Percentiles rank a stretch among this genome's conserved stretches.
These are phyloP conservation scores for Clarias magur DNA, from an alignment of 2,113 vertebrate species.

Conservation along the genomic window DNA sequence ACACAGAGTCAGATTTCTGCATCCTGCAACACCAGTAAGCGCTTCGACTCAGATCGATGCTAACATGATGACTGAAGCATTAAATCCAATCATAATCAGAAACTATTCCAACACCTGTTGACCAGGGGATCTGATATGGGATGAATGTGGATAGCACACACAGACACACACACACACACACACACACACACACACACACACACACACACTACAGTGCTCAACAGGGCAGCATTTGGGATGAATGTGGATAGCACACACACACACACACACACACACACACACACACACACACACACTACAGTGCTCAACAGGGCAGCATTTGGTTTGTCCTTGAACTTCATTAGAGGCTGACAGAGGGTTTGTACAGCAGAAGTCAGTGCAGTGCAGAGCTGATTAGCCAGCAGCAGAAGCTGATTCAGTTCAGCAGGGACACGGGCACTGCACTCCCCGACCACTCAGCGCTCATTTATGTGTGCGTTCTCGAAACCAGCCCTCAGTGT, in stretches of 20 bases:
- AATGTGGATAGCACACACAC: too few species aligned
- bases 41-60: constrained; percentile 2
- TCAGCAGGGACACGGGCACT: neutral
- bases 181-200: constrained; percentile 9
- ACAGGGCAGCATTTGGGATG: too few species aligned
- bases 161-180: neutral
- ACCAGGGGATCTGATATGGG: neutral
- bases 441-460: neutral
- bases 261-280: neutral
- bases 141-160: neutral
- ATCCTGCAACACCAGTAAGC: neutral
- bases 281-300: neutral
- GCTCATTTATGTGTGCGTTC: neutral
- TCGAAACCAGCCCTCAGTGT: neutral
- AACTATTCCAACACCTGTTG: neutral
- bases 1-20: neutral
- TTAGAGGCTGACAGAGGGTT: constrained; percentile 12
- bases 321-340: neutral
- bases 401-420: constrained; percentile 20
- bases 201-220: too few species aligned
- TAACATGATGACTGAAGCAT: constrained; percentile 8
- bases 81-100: constrained; percentile 8
- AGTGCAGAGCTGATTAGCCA: neutral
- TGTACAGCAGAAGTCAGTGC: neutral
- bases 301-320: neutral